These are phyloP conservation scores for Planococcus citri DNA, from an alignment of 1,140 invertebrate species.

Conservation along the genomic window DNA sequence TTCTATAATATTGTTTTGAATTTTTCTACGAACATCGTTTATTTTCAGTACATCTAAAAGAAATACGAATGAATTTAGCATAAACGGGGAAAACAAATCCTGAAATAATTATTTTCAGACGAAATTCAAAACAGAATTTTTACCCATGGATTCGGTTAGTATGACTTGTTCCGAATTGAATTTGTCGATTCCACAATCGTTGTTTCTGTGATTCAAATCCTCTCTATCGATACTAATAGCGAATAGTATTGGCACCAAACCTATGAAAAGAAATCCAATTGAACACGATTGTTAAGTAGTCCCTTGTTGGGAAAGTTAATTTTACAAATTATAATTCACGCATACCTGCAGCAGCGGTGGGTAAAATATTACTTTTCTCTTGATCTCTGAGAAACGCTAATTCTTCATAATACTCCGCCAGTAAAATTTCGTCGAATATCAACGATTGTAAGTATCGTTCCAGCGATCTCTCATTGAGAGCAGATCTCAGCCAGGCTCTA, in stretches of 20 bases:
- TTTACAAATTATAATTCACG: not conserved
- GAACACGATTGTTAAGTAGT: too few species aligned
- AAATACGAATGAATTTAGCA: not conserved
- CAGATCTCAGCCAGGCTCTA: slow-evolving; percentile 70
- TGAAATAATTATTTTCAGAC: not conserved
- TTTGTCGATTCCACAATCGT: not conserved
- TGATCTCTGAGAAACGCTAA: slow-evolving; percentile 67
- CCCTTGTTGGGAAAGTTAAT: too few species aligned
- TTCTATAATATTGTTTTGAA: slow-evolving; percentile 11
- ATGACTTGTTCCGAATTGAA: not conserved
- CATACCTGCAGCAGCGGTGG: slow-evolving; percentile 67
- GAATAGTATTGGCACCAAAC: slow-evolving; percentile 73
- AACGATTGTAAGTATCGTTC: slow-evolving; percentile 72
- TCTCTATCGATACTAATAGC: slow-evolving; percentile 77
- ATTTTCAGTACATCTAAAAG: slow-evolving; percentile 4
- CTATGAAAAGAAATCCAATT: slow-evolving; percentile 39
- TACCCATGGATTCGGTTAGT: not conserved
- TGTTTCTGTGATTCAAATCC: slow-evolving; percentile 50
- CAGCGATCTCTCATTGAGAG: slow-evolving; percentile 76
- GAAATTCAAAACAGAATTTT: not conserved
- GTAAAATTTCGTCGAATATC: slow-evolving; percentile 46
- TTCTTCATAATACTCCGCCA: slow-evolving; percentile 66
- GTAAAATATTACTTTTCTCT: slow-evolving; percentile 58
- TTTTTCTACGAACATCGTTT: not conserved
- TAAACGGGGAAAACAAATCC: too few species aligned